Evolutionary conservation across 2,113 vertebrate genomes (phyloP).

Genomic region (Myotis yumanensis): DNA sequence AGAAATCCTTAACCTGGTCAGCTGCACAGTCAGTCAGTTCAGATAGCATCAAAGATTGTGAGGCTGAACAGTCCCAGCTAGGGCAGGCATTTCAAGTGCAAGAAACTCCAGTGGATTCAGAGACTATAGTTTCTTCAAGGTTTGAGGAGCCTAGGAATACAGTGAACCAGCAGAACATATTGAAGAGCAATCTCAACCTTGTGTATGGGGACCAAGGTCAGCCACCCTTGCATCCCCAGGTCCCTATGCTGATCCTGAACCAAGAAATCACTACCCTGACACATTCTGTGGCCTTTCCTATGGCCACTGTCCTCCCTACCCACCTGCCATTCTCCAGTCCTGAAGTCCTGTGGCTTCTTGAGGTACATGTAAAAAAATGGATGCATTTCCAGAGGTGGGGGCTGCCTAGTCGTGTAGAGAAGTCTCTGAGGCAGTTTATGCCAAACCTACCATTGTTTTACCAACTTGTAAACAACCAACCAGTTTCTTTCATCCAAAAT

Average conservation of each 20-base stretch:
- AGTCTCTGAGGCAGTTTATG: slow-evolving; percentile 65
- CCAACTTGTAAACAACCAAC: background rate
- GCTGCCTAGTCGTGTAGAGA: slow-evolving; percentile 68
- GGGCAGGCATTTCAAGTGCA: background rate
- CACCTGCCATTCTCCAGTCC: slow-evolving; percentile 49
- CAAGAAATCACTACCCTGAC: background rate
- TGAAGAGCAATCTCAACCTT: background rate
- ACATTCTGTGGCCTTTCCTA: background rate
- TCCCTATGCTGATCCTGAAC: background rate
- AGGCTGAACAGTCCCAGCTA: background rate
- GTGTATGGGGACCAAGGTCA: background rate
- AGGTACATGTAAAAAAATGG: slow-evolving; percentile 67
- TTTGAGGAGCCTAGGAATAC: background rate
- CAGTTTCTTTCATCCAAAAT: background rate
- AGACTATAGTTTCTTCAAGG: background rate
- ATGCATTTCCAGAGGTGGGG: slow-evolving; percentile 73
- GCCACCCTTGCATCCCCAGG: background rate
- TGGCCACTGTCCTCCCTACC: background rate
- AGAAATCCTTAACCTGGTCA: background rate
- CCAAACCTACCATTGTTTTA: background rate
- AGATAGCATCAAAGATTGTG: background rate
- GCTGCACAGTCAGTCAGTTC: background rate
- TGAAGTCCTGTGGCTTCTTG: slow-evolving; percentile 52
- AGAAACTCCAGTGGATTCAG: background rate
- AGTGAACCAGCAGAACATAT: background rate